These are phyloP conservation scores for Porites lutea DNA, from an alignment of 64 coral and sea anemone genomes.

Conservation along the genomic window DNA sequence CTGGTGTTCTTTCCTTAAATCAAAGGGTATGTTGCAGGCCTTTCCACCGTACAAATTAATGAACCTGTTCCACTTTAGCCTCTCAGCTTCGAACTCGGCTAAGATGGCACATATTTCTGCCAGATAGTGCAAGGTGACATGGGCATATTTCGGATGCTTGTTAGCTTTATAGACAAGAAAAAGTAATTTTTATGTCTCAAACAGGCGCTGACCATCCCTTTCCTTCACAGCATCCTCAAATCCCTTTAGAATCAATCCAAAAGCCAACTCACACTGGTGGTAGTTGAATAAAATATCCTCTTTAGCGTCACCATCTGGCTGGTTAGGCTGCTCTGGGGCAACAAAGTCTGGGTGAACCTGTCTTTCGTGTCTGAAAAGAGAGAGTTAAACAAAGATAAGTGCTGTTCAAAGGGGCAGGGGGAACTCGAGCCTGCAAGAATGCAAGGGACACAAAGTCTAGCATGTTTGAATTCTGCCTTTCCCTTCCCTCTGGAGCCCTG, in stretches of 20 bases:
- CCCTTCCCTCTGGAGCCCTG: too few relatives aligned
- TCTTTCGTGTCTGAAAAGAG: slow-evolving; percentile 31
- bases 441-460: too few relatives aligned
- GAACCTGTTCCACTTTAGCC: slow-evolving; percentile 40
- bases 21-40: slow-evolving; percentile 18
- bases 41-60: slow-evolving; percentile 31
- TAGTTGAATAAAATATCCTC: slow-evolving; percentile 66
- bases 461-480: too few relatives aligned
- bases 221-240: slow-evolving; percentile 66
- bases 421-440: too few relatives aligned
- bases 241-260: slow-evolving; percentile 45
- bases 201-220: slow-evolving; percentile 50
- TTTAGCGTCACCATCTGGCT: not conserved
- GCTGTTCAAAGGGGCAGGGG: too few relatives aligned
- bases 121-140: slow-evolving; percentile 21
- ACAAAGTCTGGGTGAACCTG: slow-evolving; percentile 32
- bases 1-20: slow-evolving; percentile 35
- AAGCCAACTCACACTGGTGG: slow-evolving; percentile 45
- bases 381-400: not conserved
- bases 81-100: slow-evolving; percentile 32
- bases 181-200: slow-evolving; percentile 40
- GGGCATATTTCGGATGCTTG: slow-evolving; percentile 36
- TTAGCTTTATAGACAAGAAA: slow-evolving; percentile 52
- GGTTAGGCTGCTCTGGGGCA: slow-evolving; percentile 20
- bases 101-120: slow-evolving; percentile 16